These are phyloP conservation scores for Actias luna DNA, from an alignment of 2,888 invertebrate genomes.

Conservation along the genomic window DNA sequence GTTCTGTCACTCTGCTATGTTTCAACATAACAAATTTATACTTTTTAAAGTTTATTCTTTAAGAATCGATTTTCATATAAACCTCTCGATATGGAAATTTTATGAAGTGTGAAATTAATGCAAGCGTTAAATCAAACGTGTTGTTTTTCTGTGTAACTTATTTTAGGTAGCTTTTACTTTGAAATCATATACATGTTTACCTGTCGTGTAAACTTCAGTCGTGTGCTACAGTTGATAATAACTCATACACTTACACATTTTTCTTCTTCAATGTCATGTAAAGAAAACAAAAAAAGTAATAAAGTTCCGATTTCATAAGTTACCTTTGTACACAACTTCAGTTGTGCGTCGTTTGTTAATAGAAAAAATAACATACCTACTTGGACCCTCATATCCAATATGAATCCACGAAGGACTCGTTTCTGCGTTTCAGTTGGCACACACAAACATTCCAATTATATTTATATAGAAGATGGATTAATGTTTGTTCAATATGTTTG, in stretches of 20 bases:
- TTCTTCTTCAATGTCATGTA: neutral
- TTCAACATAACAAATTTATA: too few relatives aligned
- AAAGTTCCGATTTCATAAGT: neutral
- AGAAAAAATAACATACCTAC: neutral
- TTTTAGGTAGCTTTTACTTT: too few relatives aligned
- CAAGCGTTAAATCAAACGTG: too few relatives aligned
- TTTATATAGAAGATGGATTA: slow-evolving; percentile 10
- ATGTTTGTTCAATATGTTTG: slow-evolving; percentile 8
- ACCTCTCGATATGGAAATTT: too few relatives aligned
- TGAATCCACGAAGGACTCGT: neutral
- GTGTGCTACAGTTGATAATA: too few relatives aligned
- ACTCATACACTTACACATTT: neutral
- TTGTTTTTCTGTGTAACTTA: too few relatives aligned
- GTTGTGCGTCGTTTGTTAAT: neutral
- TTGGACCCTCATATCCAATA: neutral
- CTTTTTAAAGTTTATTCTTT: too few relatives aligned
- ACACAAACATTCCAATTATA: neutral
- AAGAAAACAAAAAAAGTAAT: neutral
- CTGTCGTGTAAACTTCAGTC: too few relatives aligned
- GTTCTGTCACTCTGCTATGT: too few relatives aligned
- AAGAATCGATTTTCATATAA: too few relatives aligned
- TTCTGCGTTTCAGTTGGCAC: neutral
- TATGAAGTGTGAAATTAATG: too few relatives aligned
- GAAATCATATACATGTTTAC: too few relatives aligned
- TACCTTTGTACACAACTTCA: neutral